Evolutionary conservation across 1,140 invertebrate genomes (phyloP).

Genomic region (Caenorhabditis remanei): DNA sequence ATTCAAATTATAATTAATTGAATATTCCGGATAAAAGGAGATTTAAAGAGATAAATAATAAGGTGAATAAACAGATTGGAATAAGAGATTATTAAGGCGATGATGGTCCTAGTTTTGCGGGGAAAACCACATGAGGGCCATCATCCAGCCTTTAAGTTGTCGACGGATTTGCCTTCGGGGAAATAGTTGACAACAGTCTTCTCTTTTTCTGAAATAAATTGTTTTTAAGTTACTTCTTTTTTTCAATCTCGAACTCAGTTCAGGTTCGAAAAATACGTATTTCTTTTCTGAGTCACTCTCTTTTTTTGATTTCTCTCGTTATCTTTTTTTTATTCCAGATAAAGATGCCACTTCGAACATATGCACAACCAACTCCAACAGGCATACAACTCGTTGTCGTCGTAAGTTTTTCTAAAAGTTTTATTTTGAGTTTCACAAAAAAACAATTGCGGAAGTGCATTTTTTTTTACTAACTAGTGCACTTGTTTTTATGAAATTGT

Average conservation of each 20-base stretch:
- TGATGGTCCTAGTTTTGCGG: too few species aligned
- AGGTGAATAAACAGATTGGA: too few species aligned
- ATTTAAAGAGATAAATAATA: too few species aligned
- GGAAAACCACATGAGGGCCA: too few species aligned
- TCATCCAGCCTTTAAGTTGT: too few species aligned
- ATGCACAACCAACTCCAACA: not conserved
- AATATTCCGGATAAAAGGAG: too few species aligned
- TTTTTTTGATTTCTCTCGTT: not conserved
- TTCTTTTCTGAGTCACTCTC: not conserved
- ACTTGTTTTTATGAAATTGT: too few species aligned
- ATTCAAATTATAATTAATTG: too few species aligned
- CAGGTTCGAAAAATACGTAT: not conserved
- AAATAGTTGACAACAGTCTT: too few species aligned
- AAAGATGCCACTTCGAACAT: constrained; percentile 18
- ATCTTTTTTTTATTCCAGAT: not conserved
- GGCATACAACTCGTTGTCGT: constrained; percentile 41
- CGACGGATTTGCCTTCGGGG: too few species aligned
- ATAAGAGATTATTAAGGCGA: too few species aligned
- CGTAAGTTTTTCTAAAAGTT: not conserved
- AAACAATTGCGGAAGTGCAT: not conserved
- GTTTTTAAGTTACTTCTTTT: constrained; percentile 19
- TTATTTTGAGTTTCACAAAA: not conserved
- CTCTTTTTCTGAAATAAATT: constrained; percentile 4
- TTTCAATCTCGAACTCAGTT: not conserved
- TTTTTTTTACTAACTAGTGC: too few species aligned